These are phyloP conservation scores for Cynodonichthys magdalenae DNA, from an alignment of 2,797 vertebrate genomes.

Conservation along the genomic window DNA sequence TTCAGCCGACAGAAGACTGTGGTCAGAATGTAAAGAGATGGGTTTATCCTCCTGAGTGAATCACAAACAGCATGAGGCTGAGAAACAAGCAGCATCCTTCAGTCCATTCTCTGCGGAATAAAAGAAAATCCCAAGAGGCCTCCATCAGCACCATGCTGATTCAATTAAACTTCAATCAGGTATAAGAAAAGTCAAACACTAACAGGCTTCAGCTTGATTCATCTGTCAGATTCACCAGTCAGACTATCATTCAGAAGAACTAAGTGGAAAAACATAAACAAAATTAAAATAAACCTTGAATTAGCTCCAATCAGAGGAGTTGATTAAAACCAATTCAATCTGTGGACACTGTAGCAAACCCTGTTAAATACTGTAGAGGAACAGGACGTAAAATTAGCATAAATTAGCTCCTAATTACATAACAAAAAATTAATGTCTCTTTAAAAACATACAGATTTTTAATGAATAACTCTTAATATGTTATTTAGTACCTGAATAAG, in stretches of 20 bases:
- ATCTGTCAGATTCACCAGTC: constrained; percentile 29
- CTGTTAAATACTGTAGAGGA: too few species aligned
- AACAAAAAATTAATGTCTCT: too few species aligned
- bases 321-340: constrained; percentile 65
- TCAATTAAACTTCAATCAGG: constrained; percentile 49
- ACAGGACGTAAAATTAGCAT: too few species aligned
- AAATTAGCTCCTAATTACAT: too few species aligned
- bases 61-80: constrained; percentile 15
- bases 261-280: constrained; percentile 22
- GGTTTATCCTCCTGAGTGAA: constrained; percentile 19
- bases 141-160: constrained; percentile 1
- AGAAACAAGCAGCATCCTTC: constrained; percentile 2
- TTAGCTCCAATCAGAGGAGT: constrained; percentile 57
- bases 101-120: constrained; percentile 17
- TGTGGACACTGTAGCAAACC: not conserved
- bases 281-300: constrained; percentile 40
- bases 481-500: too few species aligned
- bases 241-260: constrained; percentile 6
- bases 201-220: constrained; percentile 25
- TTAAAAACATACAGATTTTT: too few species aligned
- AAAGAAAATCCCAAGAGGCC: constrained; percentile 8
- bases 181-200: constrained; percentile 31
- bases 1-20: constrained; percentile 1
- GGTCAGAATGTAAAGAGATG: constrained; percentile 18
- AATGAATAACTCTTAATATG: too few species aligned